Conservation (phyloP, 2,113 vertebrate species). For the Micronycteris hirsuta region DNA sequence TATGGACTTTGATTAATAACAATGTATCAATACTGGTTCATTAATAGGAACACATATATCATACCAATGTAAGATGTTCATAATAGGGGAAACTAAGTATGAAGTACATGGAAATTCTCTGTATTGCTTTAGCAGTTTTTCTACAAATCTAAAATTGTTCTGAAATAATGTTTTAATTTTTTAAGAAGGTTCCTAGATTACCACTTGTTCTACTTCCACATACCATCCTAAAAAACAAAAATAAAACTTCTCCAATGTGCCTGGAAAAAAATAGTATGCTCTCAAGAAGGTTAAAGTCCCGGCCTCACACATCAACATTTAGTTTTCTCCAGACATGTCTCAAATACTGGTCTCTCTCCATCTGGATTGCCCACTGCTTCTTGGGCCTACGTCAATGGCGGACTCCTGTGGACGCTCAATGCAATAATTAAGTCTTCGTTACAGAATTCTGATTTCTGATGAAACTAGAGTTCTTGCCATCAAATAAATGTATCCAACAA, state of each 20-base stretch:
- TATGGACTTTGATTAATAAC: neutral
- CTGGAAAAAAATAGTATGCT: neutral
- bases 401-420: neutral
- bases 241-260: neutral
- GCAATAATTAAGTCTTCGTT: neutral
- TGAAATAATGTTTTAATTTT: neutral
- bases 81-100: neutral
- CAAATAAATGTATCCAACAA: neutral
- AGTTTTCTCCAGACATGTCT: neutral
- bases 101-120: neutral
- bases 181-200: neutral
- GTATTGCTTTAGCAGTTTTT: neutral
- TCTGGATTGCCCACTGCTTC: neutral
- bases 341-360: neutral
- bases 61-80: neutral
- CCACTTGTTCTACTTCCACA: neutral
- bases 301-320: neutral
- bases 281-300: neutral
- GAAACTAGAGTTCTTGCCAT: neutral
- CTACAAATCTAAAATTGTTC: neutral
- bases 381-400: accelerated
- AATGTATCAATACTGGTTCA: neutral
- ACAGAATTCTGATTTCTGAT: neutral
- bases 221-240: neutral
- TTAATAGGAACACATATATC: neutral